Evolutionary conservation across 2,888 invertebrate species (phyloP), one percentile per base, ranked within the genome.

Genomic region (Desoria tigrina): DNA sequence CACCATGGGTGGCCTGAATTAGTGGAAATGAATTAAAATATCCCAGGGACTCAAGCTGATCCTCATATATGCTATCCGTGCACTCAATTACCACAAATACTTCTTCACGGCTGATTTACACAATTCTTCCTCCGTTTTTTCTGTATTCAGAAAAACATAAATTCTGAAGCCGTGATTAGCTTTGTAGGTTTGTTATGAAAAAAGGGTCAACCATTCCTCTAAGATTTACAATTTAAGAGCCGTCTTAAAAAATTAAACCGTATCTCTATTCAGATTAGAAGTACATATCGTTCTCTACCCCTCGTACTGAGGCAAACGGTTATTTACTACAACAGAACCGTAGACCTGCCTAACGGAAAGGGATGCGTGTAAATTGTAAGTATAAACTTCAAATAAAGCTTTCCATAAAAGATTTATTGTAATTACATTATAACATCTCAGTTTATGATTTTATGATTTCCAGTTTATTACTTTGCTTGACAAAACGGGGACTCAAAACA

Each of bases 1-100:
- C 57, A n/a, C 42, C 58, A 58, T 58, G 58, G 58, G 58, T 58
- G 58, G 58, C 45, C 58, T 6, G 18, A 58, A 58, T 58, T 45
- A 45, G 58, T 58, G 27, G n/a, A 58, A 49, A 58, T 42, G 21
- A 55, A 55, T 28, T 49, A 58, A 49, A 58, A 32, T 4, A 32
- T 32, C 32, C 32, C 4, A 11, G 21, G 21, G 21, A 45, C 21
- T 16, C 16, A 9, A 45, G 26, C 51, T 24, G 23, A 51, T 23
- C n/a, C 26, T 51, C 3, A 24, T 26, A 51, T 51, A 23, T 26
- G 11, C 24, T 37, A 18, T 57, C 21, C 57, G 57, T 57, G 42
- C 45, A 58, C 42, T 42, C 45, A 58, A 58, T 58, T 58, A 58
- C 45, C 45, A 58, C 58, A 24, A 45, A 42, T 24, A 45, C 42